These are phyloP conservation scores for Chloromyia formosa DNA, from an alignment of 2,888 invertebrate species.

Conservation along the genomic window DNA sequence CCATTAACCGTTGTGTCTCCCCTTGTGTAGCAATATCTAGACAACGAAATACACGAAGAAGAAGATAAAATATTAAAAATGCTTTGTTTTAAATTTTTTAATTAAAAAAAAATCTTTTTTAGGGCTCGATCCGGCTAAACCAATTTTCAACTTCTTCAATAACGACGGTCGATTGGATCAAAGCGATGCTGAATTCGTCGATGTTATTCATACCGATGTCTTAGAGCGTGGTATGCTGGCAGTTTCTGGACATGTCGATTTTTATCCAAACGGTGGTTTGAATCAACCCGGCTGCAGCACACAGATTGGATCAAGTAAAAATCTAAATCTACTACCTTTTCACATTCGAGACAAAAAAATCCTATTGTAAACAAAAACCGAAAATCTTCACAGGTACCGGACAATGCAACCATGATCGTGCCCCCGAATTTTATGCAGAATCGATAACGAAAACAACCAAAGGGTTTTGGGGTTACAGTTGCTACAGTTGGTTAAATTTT, in stretches of 20 bases:
- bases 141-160: conserved; percentile 68
- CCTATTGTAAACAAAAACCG: background rate
- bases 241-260: conserved; percentile 67
- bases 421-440: conserved; percentile 69
- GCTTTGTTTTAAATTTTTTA: no score
- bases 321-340: conserved; percentile 1
- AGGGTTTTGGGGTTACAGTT: conserved; percentile 69
- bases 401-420: conserved; percentile 70
- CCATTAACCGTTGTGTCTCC: no score
- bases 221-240: conserved; percentile 68
- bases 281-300: conserved; percentile 69
- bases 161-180: conserved; percentile 66
- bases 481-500: conserved; percentile 66
- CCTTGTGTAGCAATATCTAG: no score
- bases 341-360: no score
- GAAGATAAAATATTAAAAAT: no score
- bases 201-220: conserved; percentile 72
- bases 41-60: no score
- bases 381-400: conserved; percentile 64
- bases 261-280: conserved; percentile 69
- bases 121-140: conserved; percentile 75
- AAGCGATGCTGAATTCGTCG: conserved; percentile 70
- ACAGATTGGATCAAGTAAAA: conserved; percentile 52
- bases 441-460: conserved; percentile 64
- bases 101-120: no score